Conservation (phyloP, 2,113 vertebrate species). For the Lagenorhynchus albirostris region DNA sequence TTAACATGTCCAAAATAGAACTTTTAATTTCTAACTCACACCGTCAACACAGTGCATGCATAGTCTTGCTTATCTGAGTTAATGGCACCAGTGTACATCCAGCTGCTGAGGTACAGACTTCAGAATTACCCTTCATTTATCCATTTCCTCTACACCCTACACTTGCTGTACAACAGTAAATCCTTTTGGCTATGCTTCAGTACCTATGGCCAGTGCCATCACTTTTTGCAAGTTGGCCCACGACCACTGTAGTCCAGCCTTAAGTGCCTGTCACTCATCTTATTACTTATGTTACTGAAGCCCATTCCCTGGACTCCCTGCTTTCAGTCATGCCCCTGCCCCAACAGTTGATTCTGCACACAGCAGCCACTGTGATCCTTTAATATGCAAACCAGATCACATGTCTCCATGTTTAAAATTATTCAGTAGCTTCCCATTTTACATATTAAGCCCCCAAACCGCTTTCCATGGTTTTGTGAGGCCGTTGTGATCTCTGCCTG, state of each 20-base stretch:
- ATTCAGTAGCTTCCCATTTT: not conserved
- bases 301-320: not conserved
- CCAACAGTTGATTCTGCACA: not conserved
- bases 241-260: rapidly evolving
- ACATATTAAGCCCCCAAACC: not conserved
- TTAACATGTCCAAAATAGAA: not conserved
- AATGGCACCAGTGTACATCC: not conserved
- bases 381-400: not conserved
- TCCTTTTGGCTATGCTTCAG: not conserved
- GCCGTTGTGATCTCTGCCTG: not conserved
- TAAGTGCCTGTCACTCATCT: too few relatives aligned
- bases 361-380: not conserved
- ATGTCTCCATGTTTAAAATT: not conserved
- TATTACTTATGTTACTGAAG: not conserved
- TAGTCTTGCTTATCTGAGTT: not conserved
- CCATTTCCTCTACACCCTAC: not conserved
- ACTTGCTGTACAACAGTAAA: not conserved
- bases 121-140: not conserved
- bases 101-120: not conserved
- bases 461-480: not conserved
- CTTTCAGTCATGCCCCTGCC: not conserved
- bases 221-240: not conserved
- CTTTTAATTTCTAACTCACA: not conserved
- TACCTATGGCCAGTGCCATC: not conserved
- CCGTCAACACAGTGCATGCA: rapidly evolving